A percentile compares a stretch with the other conserved stretches of the same genome.
phyloP scores from a whole-genome alignment of 1,140 invertebrate genomes.

The Laodelphax striatellus region DNA sequence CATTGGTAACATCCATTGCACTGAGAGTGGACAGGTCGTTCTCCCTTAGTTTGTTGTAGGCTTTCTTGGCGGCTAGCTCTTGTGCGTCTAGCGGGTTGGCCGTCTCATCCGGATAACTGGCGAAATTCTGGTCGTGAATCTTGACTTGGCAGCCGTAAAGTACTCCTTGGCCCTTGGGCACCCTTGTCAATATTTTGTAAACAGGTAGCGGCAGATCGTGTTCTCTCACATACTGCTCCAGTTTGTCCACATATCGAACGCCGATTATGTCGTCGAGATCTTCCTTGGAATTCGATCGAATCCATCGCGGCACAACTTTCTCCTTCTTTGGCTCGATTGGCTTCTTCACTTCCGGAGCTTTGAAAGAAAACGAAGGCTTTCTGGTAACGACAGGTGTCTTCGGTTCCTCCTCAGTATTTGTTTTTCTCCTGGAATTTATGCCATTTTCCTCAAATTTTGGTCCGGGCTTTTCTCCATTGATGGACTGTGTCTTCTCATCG shows the following conservation, averaged over 20 bases:
- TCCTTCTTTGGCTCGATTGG: too few relatives aligned
- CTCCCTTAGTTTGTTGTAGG: neutral
- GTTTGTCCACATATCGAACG: neutral
- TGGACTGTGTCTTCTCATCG: too few relatives aligned
- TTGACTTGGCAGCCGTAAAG: neutral
- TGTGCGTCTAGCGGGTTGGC: neutral
- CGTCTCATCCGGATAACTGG: neutral
- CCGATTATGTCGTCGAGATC: too few relatives aligned
- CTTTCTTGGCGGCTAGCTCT: neutral
- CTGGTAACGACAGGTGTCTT: too few relatives aligned
- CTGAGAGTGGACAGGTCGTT: neutral
- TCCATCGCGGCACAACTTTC: too few relatives aligned
- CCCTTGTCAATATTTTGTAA: neutral
- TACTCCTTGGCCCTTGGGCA: neutral
- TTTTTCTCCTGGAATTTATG: too few relatives aligned
- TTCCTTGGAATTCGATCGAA: too few relatives aligned
- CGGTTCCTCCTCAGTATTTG: too few relatives aligned
- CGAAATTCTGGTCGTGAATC: neutral
- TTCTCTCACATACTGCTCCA: neutral
- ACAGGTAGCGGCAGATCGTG: neutral
- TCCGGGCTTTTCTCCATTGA: too few relatives aligned
- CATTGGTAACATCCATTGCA: neutral
- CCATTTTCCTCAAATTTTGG: too few relatives aligned
- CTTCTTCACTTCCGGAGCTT: too few relatives aligned
- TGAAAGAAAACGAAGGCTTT: too few relatives aligned